These are phyloP conservation scores for Campylomormyrus numenius DNA, from an alignment of 2,113 vertebrate genomes.

Conservation along the genomic window DNA sequence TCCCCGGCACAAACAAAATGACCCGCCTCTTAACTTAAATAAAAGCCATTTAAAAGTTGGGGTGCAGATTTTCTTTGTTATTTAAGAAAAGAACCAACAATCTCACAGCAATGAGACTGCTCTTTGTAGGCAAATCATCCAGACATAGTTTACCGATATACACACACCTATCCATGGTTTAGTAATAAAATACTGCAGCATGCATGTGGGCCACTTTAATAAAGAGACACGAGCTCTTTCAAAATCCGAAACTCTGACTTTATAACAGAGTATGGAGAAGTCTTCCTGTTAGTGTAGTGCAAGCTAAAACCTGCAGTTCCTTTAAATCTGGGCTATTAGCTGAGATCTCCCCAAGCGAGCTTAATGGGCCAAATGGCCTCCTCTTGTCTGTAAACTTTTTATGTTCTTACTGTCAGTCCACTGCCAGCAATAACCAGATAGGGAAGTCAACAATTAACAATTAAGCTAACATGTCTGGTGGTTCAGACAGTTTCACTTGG, in stretches of 20 bases:
- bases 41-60: slow-evolving; percentile 14
- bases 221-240: neutral
- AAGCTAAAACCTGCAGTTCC: no score
- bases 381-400: no score
- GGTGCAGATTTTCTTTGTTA: neutral
- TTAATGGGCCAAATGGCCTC: no score
- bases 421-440: neutral
- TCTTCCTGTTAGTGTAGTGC: no score
- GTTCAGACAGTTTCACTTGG: no score
- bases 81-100: neutral
- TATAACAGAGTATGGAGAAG: neutral
- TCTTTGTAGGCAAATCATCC: neutral
- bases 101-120: neutral
- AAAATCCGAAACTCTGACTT: neutral
- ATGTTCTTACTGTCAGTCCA: neutral
- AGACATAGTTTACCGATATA: neutral
- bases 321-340: no score
- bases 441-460: neutral
- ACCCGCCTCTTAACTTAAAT: slow-evolving; percentile 58
- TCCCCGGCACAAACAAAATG: slow-evolving; percentile 50
- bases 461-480: no score
- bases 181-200: neutral
- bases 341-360: no score
- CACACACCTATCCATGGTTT: neutral
- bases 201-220: neutral